phyloP scores from a whole-genome alignment of 2,113 vertebrate genomes.

The Empidonax alnorum region DNA sequence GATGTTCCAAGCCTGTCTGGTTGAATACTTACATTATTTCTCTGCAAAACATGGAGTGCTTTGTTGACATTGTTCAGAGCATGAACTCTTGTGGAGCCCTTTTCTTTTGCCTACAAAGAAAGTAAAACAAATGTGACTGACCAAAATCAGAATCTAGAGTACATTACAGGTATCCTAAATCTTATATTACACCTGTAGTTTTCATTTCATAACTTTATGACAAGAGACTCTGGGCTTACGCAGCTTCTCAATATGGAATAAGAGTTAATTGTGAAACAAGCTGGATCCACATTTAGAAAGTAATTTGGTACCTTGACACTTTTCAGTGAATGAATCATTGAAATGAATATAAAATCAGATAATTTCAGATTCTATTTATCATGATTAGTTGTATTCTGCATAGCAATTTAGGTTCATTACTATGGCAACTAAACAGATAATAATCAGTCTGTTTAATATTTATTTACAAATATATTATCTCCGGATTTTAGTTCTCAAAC shows the following conservation, averaged over 20 bases:
- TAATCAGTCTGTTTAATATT: neutral
- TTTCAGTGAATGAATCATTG: neutral
- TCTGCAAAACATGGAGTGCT: constrained; percentile 92
- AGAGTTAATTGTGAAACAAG: neutral
- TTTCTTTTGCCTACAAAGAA: constrained; percentile 90
- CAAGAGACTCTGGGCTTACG: neutral
- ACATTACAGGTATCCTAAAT: neutral
- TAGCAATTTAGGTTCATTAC: neutral
- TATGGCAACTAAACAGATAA: constrained; percentile 3
- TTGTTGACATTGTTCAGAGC: constrained; percentile 99
- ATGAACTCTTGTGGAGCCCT: constrained; percentile 94
- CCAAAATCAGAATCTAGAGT: neutral
- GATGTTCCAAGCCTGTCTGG: neutral
- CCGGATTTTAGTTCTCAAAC: neutral
- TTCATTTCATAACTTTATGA: neutral
- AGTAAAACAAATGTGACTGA: constrained; percentile 46
- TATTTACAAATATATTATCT: neutral
- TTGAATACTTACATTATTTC: constrained; percentile 91
- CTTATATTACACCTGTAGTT: neutral
- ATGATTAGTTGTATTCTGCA: neutral
- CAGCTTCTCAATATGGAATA: neutral
- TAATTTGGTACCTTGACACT: neutral
- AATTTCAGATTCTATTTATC: neutral
- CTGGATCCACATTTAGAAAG: neutral
- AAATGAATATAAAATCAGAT: neutral